Evolutionary conservation across 2,113 vertebrate species (phyloP), one percentile per base, ranked within the genome.

Genomic region (Xenopus tropicalis): DNA sequence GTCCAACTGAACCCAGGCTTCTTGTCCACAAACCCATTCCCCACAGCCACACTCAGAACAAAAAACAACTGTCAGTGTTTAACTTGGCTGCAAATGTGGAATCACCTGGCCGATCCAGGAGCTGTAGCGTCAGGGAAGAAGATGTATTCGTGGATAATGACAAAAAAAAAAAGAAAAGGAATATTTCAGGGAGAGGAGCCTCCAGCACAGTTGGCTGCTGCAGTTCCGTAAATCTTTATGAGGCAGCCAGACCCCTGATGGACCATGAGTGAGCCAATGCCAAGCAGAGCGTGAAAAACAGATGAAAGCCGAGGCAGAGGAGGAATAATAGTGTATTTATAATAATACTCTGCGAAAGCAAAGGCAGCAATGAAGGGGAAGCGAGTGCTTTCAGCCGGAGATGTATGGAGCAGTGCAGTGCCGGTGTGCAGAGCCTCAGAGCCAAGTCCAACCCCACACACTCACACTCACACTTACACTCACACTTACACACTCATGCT

Each of bases 191-290:
- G 57, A 12, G 10, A 43, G 43, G 67, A 67, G 11, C 82, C 72
- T 70, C 81, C 78, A 51, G 80, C 71, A 70, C 78, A 75, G 82
- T 78, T 83, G 78, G 81, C 80, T 71, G 76, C 83, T 86, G 82
- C 82, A 80, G 84, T 77, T 80, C 59, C 78, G 71, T 83, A 78
- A 85, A 83, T 86, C 81, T 82, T 77, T 82, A 4, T 1, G 69
- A 66, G 52, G 82, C 79, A 46, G 81, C 77, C 0, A 56, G 64
- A 77, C 82, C 61, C 62, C 66, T 1, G 1, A 42, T 59, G 70
- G 80, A 81, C 79, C 20, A 65, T 5, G 82, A 57, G 22, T 59
- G 80, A 73, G 17, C 0, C 3, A 59, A 74, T 78, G 8, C 17
- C 56, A 62, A 82, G 76, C 77, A 22, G 79, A 82, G 81, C 83